Base-by-base conservation (phyloP, 1,140 invertebrate species). In the Drosophila ambigua region DNA sequence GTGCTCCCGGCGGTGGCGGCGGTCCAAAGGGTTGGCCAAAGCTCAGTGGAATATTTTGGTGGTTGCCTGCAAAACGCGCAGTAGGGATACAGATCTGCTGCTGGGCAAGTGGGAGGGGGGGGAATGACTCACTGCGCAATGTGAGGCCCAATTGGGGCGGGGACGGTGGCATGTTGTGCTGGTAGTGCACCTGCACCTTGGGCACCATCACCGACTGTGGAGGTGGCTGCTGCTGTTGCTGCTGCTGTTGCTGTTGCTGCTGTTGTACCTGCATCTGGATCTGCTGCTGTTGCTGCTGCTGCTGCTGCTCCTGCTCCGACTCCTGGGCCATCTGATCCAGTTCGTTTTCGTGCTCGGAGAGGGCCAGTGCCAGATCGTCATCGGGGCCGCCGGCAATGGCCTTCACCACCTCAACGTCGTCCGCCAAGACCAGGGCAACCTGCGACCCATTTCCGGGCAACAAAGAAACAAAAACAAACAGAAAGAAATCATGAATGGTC, bases 271-370 rank as follows among this genome's bases (percentile, higher is more conserved):
- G 31, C 31, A 31, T 31, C 11, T 39, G 35, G 0, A 39, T 39
- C 11, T 39, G 35, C 0, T 94, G 90, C 92, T 75, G 92, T 85
- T 65, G 95, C 93, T 66, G 91, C 92, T 75, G 23, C 20, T 20
- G 92, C 90, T 72, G 95, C 93, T 67, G 79, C 24, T 94, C 93
- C 59, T 95, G 94, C 2, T 94, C 91, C 20, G 95, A 94, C 77
- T 96, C 95, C 68, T 95, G 91, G 2, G 95, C 94, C 54, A 96
- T 87, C 80, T 96, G 95, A 79, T 96, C 94, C 5, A 94, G 92
- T 44, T 94, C 67, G 75, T 93, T 94, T 54, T 94, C 94, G 59
- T 93, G 93, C 45, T 94, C 94, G 15, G 93, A 93, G 15, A 84
- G 45, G 20, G 68, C 79, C 45, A 82, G 60, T 24, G 76, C 60